Base-by-base conservation (phyloP, 2,113 vertebrate genomes). In the Coptodon rendalli region DNA sequence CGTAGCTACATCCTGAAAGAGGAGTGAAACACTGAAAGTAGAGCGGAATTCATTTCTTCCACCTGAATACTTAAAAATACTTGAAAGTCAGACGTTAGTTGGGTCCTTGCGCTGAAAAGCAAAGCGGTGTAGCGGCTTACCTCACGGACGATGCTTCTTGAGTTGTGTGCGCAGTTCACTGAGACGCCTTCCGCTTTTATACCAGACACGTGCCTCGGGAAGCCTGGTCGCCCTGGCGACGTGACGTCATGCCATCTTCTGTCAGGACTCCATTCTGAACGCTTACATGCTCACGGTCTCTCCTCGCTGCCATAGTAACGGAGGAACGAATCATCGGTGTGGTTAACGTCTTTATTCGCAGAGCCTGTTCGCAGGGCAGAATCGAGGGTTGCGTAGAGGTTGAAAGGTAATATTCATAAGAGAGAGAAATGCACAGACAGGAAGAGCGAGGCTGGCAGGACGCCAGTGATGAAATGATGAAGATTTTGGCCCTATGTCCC, bases 201-300 rank as follows among this genome's bases (percentile, higher is more conserved):
- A 96, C 40, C 0, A 1, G 81, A 54, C 95, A 96, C 95, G 94
- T 95, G 95, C 84, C 87, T 40, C 89, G 71, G 80, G 85, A 56
- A 89, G 90, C 91, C 88, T 54, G 59, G 96, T 96, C 84, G 86
- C 86, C 95, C 13, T 92, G 91, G 91, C 29, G 89, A 96, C 94
- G 85, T 96, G 95, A 96, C 96, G 96, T 97, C 92, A 95, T 6
- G 8, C 2, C 87, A 92, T 92, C 94, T 71, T 81, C 86, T 31
- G 86, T 54, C 5, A 4, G 82, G 38, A 83, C 73, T 88, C 94
- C 94, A 95, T 95, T 91, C 43, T 11, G 84, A 54, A 95, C 94
- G 84, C 79, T 93, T 78, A 63, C 5, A 53, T 71, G 6, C 91
- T 94, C 95, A 96, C 93, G 93, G 83, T 7, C 54, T 29, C 91